Evolutionary conservation across 64 coral and sea anemone species (phyloP).

Genomic region (Actinia equina): DNA sequence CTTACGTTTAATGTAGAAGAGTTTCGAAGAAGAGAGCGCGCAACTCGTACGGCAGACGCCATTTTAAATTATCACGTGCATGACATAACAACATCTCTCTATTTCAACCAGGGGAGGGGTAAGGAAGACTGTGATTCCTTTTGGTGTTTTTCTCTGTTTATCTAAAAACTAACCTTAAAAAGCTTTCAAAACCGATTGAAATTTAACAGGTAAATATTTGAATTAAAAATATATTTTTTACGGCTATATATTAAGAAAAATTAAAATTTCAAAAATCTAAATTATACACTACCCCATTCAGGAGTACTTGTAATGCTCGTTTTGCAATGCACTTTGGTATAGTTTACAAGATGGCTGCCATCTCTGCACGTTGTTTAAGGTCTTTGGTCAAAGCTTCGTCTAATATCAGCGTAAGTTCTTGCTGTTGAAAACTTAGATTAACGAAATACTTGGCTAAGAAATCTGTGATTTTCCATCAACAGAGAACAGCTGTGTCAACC

Average conservation of each 20-base stretch:
- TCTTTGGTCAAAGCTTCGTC: constrained; percentile 26
- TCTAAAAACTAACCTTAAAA: background rate
- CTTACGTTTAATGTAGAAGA: constrained; percentile 23
- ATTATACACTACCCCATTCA: background rate
- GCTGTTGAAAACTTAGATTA: background rate
- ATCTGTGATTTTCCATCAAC: background rate
- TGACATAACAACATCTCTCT: background rate
- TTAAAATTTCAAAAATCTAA: background rate
- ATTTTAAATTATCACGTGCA: constrained; percentile 44
- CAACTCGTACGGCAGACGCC: constrained; percentile 57
- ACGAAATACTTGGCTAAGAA: background rate
- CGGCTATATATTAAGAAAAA: no score
- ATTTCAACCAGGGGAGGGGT: background rate
- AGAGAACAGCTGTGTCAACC: constrained; percentile 36
- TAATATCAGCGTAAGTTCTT: constrained; percentile 34
- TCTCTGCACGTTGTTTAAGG: constrained; percentile 63
- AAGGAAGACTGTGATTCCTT: background rate
- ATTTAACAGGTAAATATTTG: background rate
- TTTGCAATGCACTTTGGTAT: constrained; percentile 3
- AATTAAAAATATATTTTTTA: background rate
- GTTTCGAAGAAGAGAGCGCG: constrained; percentile 35
- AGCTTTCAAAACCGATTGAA: background rate
- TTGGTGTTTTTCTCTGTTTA: background rate
- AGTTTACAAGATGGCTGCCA: constrained; percentile 57
- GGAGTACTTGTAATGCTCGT: background rate